phyloP scores from a whole-genome alignment of 2,888 invertebrate species.

The Acanthosepion pharaonis region DNA sequence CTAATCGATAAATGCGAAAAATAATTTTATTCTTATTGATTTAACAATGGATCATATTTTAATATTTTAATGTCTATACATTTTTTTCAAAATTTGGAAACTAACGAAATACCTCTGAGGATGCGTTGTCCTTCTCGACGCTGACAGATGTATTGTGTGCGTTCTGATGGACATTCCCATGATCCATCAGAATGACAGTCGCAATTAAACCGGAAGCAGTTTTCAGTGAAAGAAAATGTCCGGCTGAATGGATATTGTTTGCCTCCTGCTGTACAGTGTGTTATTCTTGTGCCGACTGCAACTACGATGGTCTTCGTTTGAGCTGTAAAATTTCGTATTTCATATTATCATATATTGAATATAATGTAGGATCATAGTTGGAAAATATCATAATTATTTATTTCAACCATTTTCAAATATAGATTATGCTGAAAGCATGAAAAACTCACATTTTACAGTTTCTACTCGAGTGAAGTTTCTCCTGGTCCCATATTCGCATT shows the following conservation, averaged over 20 bases:
- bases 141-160: constrained; percentile 35
- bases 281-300: background rate
- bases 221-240: constrained; percentile 52
- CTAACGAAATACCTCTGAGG: background rate
- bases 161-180: constrained; percentile 55
- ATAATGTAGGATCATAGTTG: too few relatives aligned
- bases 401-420: too few relatives aligned
- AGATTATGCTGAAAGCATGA: background rate
- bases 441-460: background rate
- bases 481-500: background rate
- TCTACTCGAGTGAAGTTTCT: background rate
- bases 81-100: too few relatives aligned
- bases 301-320: background rate
- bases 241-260: background rate
- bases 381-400: too few relatives aligned
- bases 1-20: too few relatives aligned
- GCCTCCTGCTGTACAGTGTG: background rate
- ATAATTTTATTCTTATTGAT: too few relatives aligned
- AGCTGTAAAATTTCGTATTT: background rate
- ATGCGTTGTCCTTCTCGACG: background rate
- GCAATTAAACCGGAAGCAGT: constrained; percentile 57
- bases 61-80: too few relatives aligned
- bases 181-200: constrained; percentile 57
- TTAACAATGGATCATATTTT: too few relatives aligned
- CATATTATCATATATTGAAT: too few relatives aligned